Evolutionary conservation across 2,888 invertebrate genomes (phyloP).

Genomic region (Hypolimnas misippus): DNA sequence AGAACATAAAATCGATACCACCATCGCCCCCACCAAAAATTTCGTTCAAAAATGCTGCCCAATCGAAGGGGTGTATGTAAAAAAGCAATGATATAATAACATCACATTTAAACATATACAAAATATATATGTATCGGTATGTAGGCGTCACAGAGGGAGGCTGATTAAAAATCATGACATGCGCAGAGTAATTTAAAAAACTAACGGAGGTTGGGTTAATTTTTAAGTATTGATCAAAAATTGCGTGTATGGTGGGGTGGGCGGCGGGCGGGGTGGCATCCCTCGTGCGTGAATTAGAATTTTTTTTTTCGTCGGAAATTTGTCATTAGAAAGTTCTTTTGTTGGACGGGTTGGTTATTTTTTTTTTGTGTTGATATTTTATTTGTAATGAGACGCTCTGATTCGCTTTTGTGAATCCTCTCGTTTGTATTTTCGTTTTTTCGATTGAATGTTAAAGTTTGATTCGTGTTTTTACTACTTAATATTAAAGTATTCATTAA

Average conservation of each 20-base stretch:
- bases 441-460: not conserved
- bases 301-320: constrained; percentile 65
- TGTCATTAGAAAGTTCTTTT: constrained; percentile 72
- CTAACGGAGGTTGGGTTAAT: constrained; percentile 82
- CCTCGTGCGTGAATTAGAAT: constrained; percentile 76
- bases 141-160: constrained; percentile 73
- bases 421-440: constrained; percentile 1
- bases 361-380: constrained; percentile 35
- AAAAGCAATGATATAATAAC: constrained; percentile 52
- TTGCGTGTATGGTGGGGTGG: constrained; percentile 66
- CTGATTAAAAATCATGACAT: constrained; percentile 84
- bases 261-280: constrained; percentile 46
- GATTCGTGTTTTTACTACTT: not conserved
- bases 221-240: constrained; percentile 85
- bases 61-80: constrained; percentile 44
- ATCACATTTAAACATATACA: constrained; percentile 59
- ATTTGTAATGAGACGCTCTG: constrained; percentile 33
- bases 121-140: constrained; percentile 49
- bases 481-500: no score
- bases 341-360: constrained; percentile 41
- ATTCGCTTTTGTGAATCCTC: constrained; percentile 6
- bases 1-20: constrained; percentile 19
- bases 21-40: constrained; percentile 35
- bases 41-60: constrained; percentile 39
- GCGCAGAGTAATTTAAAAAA: constrained; percentile 83